Conservation (phyloP, 1,140 invertebrate genomes). For the Trinorchestia longiramus region DNA sequence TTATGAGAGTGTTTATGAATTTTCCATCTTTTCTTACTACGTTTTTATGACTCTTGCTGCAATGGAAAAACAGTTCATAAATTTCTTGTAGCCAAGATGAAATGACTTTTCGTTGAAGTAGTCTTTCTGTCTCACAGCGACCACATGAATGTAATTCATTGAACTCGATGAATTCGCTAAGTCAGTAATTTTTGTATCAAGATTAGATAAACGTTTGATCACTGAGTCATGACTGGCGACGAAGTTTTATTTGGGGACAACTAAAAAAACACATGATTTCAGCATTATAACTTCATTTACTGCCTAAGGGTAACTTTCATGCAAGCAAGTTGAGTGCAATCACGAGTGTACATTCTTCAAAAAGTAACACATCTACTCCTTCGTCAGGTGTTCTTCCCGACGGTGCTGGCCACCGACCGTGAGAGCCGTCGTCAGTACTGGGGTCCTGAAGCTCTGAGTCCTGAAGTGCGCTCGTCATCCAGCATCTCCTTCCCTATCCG, state of each 20-base stretch:
- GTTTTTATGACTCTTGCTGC: background rate
- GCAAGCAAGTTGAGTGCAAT: background rate
- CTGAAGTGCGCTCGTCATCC: slow-evolving; percentile 71
- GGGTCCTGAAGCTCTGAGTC: slow-evolving; percentile 74
- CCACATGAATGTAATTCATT: background rate
- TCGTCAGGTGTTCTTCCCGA: slow-evolving; percentile 74
- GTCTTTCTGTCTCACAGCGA: background rate
- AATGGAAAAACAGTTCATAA: background rate
- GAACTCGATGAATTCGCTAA: background rate
- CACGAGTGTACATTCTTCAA: background rate
- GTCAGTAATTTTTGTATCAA: background rate
- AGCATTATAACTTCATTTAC: background rate
- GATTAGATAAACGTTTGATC: background rate
- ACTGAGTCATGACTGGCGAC: background rate
- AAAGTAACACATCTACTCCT: background rate
- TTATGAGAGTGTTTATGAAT: no score
- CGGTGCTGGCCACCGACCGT: slow-evolving; percentile 73
- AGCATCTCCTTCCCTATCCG: slow-evolving; percentile 71
- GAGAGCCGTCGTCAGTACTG: slow-evolving; percentile 70
- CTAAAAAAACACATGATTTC: background rate
- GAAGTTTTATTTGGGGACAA: background rate
- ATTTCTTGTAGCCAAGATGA: background rate
- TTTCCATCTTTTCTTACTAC: background rate
- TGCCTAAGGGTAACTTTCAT: background rate
- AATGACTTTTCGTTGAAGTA: background rate